These are phyloP conservation scores for Poeciliopsis occidentalis DNA, from an alignment of 2,113 vertebrate species.

Conservation along the genomic window DNA sequence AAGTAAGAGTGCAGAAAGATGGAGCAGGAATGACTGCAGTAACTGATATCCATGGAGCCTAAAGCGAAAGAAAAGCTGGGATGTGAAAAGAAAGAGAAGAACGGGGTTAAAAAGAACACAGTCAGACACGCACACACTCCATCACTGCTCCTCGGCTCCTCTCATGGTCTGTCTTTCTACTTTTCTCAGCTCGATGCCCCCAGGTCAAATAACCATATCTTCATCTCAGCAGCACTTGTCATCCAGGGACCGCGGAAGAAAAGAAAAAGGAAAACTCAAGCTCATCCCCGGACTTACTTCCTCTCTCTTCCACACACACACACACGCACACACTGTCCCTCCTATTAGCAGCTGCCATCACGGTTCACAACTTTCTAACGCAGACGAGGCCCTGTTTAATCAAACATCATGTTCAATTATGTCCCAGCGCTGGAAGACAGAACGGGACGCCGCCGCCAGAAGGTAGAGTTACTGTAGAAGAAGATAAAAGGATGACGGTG, in stretches of 20 bases:
- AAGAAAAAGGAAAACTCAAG: slow-evolving; percentile 18
- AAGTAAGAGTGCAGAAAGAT: slow-evolving; percentile 2
- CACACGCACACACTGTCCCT: slow-evolving; percentile 19
- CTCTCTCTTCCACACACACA: slow-evolving; percentile 4
- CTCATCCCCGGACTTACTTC: slow-evolving; percentile 16
- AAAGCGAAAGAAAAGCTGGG: slow-evolving; percentile 30
- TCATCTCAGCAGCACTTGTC: slow-evolving; percentile 67
- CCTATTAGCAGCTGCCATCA: slow-evolving; percentile 47
- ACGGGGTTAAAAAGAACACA: slow-evolving; percentile 53
- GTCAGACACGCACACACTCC: slow-evolving; percentile 1
- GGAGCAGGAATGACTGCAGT: slow-evolving; percentile 13
- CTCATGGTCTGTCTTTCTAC: slow-evolving; percentile 60
- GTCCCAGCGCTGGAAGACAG: slow-evolving; percentile 20
- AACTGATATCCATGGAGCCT: slow-evolving; percentile 40
- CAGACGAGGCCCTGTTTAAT: slow-evolving; percentile 53
- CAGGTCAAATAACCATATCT: slow-evolving; percentile 74
- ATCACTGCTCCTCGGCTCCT: slow-evolving; percentile 24
- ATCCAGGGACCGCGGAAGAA: slow-evolving; percentile 49
- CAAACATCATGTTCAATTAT: slow-evolving; percentile 50
- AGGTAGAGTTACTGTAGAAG: slow-evolving; percentile 9
- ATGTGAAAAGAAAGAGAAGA: slow-evolving; percentile 30
- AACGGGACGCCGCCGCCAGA: slow-evolving; percentile 35
- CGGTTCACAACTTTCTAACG: slow-evolving; percentile 43
- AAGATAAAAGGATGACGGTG: slow-evolving; percentile 38
- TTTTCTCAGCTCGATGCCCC: slow-evolving; percentile 61